Conservation (phyloP, 2,797 vertebrate species). For the Alcedo atthis region DNA sequence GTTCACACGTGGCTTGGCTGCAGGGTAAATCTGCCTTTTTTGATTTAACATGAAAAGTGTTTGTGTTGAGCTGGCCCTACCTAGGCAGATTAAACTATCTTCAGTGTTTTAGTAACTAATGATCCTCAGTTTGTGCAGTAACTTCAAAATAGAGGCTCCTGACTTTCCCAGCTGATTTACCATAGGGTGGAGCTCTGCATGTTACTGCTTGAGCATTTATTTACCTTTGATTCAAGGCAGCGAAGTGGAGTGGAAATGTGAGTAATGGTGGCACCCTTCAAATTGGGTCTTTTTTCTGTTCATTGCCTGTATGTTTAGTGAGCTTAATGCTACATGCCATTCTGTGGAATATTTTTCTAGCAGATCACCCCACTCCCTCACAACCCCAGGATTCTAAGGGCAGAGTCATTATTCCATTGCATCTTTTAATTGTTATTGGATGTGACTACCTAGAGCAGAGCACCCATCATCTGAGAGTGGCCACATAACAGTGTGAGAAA, state of each 20-base stretch:
- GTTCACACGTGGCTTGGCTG: fast-evolving
- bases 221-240: not conserved
- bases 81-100: not conserved
- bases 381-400: not conserved
- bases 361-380: not conserved
- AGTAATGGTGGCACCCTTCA: not conserved
- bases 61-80: not conserved
- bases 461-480: not conserved
- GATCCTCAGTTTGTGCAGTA: not conserved
- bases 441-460: not conserved
- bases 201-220: not conserved
- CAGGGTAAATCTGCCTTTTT: not conserved
- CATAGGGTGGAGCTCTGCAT: fast-evolving
- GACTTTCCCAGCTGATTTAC: not conserved
- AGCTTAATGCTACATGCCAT: not conserved
- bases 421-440: constrained; percentile 6
- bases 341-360: not conserved
- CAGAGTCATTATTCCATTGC: fast-evolving
- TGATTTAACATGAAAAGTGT: not conserved
- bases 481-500: not conserved
- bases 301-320: constrained; percentile 3
- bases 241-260: not conserved
- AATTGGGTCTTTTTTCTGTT: not conserved
- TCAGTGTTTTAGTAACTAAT: not conserved
- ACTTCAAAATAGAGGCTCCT: not conserved